Evolutionary conservation across 2,797 vertebrate genomes (phyloP).

Genomic region (Catharus ustulatus): DNA sequence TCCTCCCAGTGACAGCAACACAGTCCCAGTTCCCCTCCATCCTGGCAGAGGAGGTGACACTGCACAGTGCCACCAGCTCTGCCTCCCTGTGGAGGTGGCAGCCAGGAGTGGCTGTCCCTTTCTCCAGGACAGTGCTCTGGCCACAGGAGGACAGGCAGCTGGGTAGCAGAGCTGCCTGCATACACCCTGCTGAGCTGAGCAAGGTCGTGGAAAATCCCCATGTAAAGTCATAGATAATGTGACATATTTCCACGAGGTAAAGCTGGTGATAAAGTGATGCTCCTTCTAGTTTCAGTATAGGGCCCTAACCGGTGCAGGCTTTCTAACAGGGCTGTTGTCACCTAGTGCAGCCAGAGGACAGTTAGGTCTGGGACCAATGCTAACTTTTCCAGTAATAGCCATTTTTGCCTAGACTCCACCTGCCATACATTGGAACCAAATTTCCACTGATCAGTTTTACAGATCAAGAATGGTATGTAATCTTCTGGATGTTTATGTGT

Average conservation of each 20-base stretch:
- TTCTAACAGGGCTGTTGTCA: not conserved
- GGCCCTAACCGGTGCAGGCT: not conserved
- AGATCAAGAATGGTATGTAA: slow-evolving; percentile 70
- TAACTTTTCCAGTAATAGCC: slow-evolving; percentile 63
- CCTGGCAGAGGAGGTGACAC: not conserved
- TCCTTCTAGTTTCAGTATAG: not conserved
- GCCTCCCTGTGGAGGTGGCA: not conserved
- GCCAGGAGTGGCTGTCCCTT: not conserved
- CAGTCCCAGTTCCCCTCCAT: accelerated
- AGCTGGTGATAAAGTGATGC: not conserved
- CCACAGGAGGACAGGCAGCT: not conserved
- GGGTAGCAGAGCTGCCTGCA: not conserved
- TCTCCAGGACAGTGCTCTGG: not conserved
- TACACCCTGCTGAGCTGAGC: not conserved
- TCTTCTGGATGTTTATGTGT: slow-evolving; percentile 68
- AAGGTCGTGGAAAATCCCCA: not conserved
- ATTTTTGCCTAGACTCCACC: slow-evolving; percentile 67
- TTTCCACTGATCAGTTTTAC: slow-evolving; percentile 69
- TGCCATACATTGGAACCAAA: slow-evolving; percentile 66
- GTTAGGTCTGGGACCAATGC: slow-evolving; percentile 31
- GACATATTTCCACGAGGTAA: not conserved
- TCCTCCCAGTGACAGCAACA: not conserved
- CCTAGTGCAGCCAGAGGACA: not conserved
- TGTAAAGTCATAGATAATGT: accelerated
- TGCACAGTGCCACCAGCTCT: not conserved